Base-by-base conservation (phyloP, 37 sponge, comb jelly and placozoan genomes). In the Oopsacas minuta region DNA sequence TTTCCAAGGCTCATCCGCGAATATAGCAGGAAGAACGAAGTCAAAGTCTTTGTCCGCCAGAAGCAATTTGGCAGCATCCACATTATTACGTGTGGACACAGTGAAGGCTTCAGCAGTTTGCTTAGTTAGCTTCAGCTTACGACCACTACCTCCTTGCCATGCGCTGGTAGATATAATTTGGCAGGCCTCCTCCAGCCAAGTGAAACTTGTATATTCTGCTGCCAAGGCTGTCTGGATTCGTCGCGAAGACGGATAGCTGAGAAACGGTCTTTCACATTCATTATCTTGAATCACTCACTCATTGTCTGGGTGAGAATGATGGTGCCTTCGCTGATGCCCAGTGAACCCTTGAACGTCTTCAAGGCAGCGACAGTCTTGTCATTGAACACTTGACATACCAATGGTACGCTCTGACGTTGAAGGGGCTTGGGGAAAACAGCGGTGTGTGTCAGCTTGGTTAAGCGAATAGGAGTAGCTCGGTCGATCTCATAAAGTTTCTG, bases 211-310 rank as follows among this genome's bases (percentile, higher is more conserved):
- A 61, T 34, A 61, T 25, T 61, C 75, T 61, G 75, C 75, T 61
- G 75, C 75, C 75, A 61, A 61, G 75, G 75, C 75, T 61, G 75
- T 61, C 75, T 61, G 75, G 75, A 61, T 61, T 61, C 75, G 75
- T 61, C 75, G 75, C 75, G 75, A 61, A 61, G 75, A 61, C 28
- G 75, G 75, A 61, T 61, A 61, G 75, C 75, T n/a, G 75, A 61
- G 75, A 61, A 61, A 61, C 75, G 75, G 75, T 61, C 75, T 61
- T 61, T 61, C 75, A 61, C 75, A 61, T 61, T 61, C 20, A 61
- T 61, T 34, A 61, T 61, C 75, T 61, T 61, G 75, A 61, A 61
- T 34, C 75, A 61, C 75, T 61, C 75, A 61, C 75, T 61, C 75
- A 61, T 61, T 61, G 75, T 61, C 75, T 61, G 75, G 75, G 75